Percentiles rank a stretch among this genome's conserved stretches.
phyloP scores from a whole-genome alignment of 2,888 invertebrate genomes.

The Drosophila borborema region DNA sequence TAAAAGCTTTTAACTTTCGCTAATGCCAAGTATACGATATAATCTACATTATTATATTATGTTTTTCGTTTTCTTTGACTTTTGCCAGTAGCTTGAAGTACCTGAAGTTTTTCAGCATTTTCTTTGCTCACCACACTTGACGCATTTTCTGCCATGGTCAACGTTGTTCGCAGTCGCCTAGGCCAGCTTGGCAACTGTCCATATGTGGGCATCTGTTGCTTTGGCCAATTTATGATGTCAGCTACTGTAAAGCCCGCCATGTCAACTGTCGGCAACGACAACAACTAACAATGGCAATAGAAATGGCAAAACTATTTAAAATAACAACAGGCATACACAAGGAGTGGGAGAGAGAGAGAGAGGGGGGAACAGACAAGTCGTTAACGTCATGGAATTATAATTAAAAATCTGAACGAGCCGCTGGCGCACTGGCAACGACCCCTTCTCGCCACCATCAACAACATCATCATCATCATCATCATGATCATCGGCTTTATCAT shows the following conservation, averaged over 20 bases:
- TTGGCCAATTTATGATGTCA: conserved; percentile 59
- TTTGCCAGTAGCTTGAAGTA: background rate
- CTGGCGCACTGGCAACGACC: conserved; percentile 51
- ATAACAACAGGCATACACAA: conserved; percentile 25
- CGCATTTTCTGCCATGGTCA: conserved; percentile 10
- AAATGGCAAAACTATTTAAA: conserved; percentile 57
- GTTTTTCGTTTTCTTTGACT: background rate
- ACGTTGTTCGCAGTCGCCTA: conserved; percentile 22
- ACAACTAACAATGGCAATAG: conserved; percentile 27
- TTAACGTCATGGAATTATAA: conserved; percentile 68
- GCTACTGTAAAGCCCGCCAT: conserved; percentile 51
- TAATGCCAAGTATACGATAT: background rate
- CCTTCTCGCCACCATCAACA: conserved; percentile 27
- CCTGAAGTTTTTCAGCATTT: conserved; percentile 10
- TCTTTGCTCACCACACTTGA: background rate
- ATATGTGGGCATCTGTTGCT: conserved; percentile 38
- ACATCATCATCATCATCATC: conserved; percentile 22
- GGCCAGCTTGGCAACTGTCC: conserved; percentile 32
- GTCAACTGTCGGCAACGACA: conserved; percentile 39
- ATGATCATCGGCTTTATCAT: conserved; percentile 17
- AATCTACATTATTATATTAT: background rate
- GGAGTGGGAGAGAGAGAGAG: background rate
- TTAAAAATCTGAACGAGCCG: conserved; percentile 59
- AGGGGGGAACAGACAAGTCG: conserved; percentile 32
- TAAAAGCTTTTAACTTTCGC: background rate